Evolutionary conservation across 2,888 invertebrate species (phyloP).

Genomic region (Spilarctia lutea): DNA sequence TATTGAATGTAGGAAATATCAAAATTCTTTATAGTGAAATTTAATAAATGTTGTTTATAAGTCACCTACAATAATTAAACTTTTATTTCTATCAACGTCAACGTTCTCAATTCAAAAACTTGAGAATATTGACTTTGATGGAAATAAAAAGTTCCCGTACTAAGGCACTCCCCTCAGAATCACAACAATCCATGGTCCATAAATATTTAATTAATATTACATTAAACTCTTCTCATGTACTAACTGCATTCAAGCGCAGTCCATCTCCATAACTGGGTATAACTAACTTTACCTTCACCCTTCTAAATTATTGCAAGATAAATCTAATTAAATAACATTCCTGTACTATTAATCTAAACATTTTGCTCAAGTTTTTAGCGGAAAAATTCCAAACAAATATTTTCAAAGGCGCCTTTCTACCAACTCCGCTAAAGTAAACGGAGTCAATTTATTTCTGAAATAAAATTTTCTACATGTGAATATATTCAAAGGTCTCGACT

Average conservation of each 20-base stretch:
- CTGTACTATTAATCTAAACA: conserved; percentile 53
- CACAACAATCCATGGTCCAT: conserved; percentile 4
- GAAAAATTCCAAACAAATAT: conserved; percentile 50
- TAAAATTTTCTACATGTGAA: conserved; percentile 53
- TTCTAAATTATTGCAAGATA: conserved; percentile 21
- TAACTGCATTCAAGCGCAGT: conserved; percentile 6
- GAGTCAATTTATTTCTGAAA: conserved; percentile 65
- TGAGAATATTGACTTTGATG: too few species aligned
- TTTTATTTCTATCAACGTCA: not conserved
- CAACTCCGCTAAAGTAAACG: conserved; percentile 27
- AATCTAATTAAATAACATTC: conserved; percentile 42
- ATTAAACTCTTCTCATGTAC: conserved; percentile 10
- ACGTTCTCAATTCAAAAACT: not conserved
- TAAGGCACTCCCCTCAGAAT: not conserved
- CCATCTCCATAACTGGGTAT: not conserved
- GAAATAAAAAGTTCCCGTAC: not conserved
- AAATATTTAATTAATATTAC: conserved; percentile 22
- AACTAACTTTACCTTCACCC: conserved; percentile 9
- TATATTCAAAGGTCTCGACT: conserved; percentile 5
- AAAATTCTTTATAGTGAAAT: too few species aligned
- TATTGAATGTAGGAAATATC: too few species aligned
- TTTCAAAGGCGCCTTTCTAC: conserved; percentile 50
- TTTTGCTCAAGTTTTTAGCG: conserved; percentile 47
- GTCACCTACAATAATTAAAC: not conserved
- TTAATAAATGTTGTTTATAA: too few species aligned